Conservation (phyloP, 2,797 vertebrate genomes). For the Notamacropus eugenii region DNA sequence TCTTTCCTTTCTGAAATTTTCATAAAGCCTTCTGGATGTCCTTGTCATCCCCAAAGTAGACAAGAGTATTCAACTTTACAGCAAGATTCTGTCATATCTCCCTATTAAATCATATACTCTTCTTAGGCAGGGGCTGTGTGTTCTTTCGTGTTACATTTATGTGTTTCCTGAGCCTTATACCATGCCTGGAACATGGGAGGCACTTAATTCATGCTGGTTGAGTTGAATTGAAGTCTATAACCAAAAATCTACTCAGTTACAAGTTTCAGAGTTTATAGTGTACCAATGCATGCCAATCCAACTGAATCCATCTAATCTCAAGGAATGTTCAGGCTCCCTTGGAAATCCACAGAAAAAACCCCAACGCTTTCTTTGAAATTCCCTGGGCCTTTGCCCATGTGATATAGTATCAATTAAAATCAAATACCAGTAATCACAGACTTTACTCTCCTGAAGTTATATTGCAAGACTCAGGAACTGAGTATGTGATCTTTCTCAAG, state of each 20-base stretch:
- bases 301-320: background rate
- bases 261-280: background rate
- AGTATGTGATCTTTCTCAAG: background rate
- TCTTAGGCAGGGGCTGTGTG: background rate
- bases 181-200: background rate
- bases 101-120: background rate
- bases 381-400: background rate
- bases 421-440: background rate
- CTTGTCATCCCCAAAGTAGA: background rate
- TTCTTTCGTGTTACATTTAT: background rate
- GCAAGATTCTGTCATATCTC: background rate
- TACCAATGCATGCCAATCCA: background rate
- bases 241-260: slow-evolving; percentile 15
- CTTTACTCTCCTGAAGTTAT: background rate
- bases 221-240: background rate
- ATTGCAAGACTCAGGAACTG: background rate
- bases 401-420: background rate
- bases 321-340: background rate
- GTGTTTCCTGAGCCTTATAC: background rate
- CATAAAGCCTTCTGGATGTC: background rate
- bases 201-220: background rate
- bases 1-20: background rate
- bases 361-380: background rate
- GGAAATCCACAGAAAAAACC: background rate
- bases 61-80: background rate